These are phyloP conservation scores for Aegotheles bennettii DNA, from an alignment of 2,113 vertebrate species.

Conservation along the genomic window DNA sequence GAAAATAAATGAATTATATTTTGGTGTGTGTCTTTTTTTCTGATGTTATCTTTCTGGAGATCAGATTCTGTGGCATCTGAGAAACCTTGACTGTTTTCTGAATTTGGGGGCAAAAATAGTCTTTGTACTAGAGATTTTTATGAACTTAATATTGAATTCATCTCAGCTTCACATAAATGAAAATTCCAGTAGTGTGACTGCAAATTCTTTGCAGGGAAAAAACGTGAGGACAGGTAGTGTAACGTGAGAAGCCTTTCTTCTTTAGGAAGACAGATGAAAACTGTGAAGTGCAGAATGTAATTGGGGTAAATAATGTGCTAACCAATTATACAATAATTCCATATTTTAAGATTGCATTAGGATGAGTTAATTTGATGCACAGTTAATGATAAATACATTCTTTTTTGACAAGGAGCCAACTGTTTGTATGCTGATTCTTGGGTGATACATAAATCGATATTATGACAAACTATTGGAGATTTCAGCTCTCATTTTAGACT, in stretches of 20 bases:
- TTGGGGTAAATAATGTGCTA: background rate
- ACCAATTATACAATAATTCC: fast-evolving
- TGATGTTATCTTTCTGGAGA: background rate
- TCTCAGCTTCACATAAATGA: background rate
- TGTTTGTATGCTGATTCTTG: background rate
- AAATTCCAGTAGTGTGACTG: background rate
- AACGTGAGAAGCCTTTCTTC: background rate
- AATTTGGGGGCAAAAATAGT: background rate
- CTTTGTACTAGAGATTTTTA: background rate
- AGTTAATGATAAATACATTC: background rate
- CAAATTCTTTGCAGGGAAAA: background rate
- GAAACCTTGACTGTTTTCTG: background rate
- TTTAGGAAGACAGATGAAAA: background rate
- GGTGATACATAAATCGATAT: background rate
- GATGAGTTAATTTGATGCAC: background rate
- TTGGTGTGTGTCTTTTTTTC: too few relatives aligned
- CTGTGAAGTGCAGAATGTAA: background rate
- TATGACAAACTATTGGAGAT: background rate
- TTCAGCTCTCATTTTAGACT: background rate
- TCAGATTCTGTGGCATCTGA: background rate
- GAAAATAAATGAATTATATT: background rate
- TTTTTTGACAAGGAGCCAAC: background rate
- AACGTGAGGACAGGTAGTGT: background rate
- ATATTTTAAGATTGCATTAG: background rate
- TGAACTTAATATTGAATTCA: background rate